Conservation (phyloP, 2,113 vertebrate species). For the Eurystomus gularis region DNA sequence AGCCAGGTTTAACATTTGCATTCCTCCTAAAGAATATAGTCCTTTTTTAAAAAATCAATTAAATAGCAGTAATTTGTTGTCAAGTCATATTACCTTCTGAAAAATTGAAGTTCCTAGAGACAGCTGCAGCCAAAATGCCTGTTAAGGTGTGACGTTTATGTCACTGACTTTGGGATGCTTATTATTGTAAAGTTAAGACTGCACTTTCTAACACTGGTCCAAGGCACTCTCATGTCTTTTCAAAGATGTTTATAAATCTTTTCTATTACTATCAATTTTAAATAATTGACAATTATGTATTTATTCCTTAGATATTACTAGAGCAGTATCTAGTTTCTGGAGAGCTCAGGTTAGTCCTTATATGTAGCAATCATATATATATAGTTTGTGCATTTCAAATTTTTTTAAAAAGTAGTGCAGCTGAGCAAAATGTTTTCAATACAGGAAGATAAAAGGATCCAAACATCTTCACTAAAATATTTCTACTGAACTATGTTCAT, state of each 20-base stretch:
- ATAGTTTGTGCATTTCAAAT: not conserved
- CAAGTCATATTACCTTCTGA: not conserved
- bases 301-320: not conserved
- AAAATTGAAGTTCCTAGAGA: not conserved
- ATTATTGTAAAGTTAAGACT: not conserved
- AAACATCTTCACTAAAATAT: not conserved
- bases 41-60: not conserved
- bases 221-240: not conserved
- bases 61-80: not conserved
- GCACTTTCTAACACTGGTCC: not conserved
- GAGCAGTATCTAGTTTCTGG: not conserved
- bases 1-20: not conserved
- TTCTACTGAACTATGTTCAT: not conserved
- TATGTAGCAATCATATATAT: not conserved
- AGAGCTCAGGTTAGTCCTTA: not conserved
- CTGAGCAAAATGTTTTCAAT: not conserved
- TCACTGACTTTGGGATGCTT: no score
- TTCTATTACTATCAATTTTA: not conserved
- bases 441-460: not conserved
- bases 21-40: not conserved
- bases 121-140: not conserved
- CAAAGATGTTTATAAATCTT: not conserved
- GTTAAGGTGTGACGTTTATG: not conserved
- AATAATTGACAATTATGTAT: not conserved
- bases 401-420: not conserved